phyloP scores from a whole-genome alignment of 2,797 vertebrate species.

The Florisuga fusca region DNA sequence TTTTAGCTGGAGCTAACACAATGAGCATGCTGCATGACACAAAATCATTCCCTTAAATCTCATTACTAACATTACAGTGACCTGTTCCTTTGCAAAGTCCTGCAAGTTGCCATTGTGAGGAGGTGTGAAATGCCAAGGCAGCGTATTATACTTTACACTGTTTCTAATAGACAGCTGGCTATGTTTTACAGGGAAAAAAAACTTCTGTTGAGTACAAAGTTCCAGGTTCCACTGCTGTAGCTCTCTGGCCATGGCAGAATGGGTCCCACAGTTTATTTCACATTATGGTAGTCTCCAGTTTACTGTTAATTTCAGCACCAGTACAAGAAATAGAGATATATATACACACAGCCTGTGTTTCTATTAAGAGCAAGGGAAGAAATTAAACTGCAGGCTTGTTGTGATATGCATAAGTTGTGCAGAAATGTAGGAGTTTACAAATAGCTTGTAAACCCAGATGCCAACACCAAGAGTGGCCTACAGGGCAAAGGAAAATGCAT shows the following conservation, averaged over 20 bases:
- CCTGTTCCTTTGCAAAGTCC: neutral
- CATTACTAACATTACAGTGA: neutral
- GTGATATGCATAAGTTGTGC: neutral
- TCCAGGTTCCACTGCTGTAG: neutral
- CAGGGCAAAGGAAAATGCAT: neutral
- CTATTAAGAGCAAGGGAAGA: neutral
- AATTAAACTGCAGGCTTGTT: neutral
- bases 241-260: neutral
- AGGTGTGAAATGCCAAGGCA: neutral
- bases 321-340: neutral
- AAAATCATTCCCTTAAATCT: neutral
- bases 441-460: neutral
- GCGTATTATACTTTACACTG: neutral
- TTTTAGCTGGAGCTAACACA: neutral
- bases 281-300: neutral
- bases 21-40: neutral
- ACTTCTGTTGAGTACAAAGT: neutral
- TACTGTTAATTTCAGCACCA: neutral
- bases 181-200: neutral
- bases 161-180: neutral
- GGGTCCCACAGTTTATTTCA: neutral
- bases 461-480: rapidly evolving
- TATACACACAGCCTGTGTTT: neutral
- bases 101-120: neutral
- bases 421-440: neutral